Conservation (phyloP, 2,797 vertebrate genomes). For the Tapera naevia region DNA sequence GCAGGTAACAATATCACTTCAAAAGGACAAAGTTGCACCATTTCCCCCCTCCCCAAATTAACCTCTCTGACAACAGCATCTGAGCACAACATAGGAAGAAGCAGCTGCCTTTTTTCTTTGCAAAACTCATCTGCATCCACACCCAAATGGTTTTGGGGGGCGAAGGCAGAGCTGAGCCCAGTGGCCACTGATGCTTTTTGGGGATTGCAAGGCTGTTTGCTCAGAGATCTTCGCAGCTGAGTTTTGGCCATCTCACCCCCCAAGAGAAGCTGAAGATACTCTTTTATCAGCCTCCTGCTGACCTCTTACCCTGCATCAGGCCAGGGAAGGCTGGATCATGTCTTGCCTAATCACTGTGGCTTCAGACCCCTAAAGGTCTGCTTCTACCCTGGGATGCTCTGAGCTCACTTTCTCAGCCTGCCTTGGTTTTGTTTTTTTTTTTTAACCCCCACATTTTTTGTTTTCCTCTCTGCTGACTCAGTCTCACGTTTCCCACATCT, state of each 20-base stretch:
- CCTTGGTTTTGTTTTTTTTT: not conserved
- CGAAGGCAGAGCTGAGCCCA: accelerated
- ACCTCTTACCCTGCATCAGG: constrained; percentile 30
- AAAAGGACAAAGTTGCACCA: not conserved
- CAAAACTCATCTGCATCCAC: accelerated
- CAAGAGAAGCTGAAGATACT: not conserved
- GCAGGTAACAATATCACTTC: constrained; percentile 27
- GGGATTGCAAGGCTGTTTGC: not conserved
- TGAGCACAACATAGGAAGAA: not conserved
- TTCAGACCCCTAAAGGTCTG: not conserved
- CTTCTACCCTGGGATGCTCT: not conserved
- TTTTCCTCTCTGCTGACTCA: not conserved
- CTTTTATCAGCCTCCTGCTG: constrained; percentile 37
- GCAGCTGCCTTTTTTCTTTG: not conserved
- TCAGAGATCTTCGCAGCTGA: accelerated
- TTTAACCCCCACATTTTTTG: not conserved
- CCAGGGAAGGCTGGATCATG: constrained; percentile 38
- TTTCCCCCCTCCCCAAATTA: not conserved
- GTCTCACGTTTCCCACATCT: not conserved
- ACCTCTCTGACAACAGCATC: not conserved
- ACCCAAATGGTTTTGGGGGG: accelerated
- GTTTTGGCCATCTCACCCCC: not conserved
- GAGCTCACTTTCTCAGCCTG: not conserved
- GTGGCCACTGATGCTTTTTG: accelerated
- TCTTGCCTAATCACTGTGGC: constrained; percentile 30